phyloP scores from a whole-genome alignment of 2,888 invertebrate species.

The Falcaria lacertinaria region DNA sequence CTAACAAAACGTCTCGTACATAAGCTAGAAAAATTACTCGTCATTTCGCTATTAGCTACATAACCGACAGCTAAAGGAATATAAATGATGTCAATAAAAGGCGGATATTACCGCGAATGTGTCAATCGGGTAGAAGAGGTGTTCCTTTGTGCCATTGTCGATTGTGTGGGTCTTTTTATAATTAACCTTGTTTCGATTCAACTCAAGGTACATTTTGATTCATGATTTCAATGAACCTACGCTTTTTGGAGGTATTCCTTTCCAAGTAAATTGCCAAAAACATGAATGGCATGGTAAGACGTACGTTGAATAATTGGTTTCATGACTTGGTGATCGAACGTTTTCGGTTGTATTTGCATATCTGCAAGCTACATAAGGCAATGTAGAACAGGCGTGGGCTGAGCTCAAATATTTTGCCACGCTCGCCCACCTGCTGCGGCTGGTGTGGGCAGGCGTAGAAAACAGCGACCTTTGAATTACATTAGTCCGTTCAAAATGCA shows the following conservation, averaged over 20 bases:
- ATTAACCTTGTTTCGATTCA: neutral
- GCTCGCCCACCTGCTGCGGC: constrained; percentile 45
- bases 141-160: constrained; percentile 22
- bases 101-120: constrained; percentile 41
- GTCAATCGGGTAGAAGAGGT: constrained; percentile 25
- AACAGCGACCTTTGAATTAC: constrained; percentile 40
- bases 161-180: constrained; percentile 1
- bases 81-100: constrained; percentile 15
- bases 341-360: constrained; percentile 9
- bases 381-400: constrained; percentile 58
- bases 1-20: neutral
- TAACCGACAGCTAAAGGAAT: constrained; percentile 9
- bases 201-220: neutral
- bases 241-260: no score
- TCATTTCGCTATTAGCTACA: constrained; percentile 16
- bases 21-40: neutral
- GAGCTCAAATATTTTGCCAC: constrained; percentile 46
- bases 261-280: neutral
- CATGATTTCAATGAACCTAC: no score
- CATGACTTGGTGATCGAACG: neutral
- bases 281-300: neutral
- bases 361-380: constrained; percentile 32
- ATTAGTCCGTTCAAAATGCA: constrained; percentile 12
- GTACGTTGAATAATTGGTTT: neutral
- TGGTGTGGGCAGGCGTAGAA: constrained; percentile 41